These are phyloP conservation scores for Mycetomoellerius zeteki DNA, from an alignment of 1,140 invertebrate species.

Conservation along the genomic window DNA sequence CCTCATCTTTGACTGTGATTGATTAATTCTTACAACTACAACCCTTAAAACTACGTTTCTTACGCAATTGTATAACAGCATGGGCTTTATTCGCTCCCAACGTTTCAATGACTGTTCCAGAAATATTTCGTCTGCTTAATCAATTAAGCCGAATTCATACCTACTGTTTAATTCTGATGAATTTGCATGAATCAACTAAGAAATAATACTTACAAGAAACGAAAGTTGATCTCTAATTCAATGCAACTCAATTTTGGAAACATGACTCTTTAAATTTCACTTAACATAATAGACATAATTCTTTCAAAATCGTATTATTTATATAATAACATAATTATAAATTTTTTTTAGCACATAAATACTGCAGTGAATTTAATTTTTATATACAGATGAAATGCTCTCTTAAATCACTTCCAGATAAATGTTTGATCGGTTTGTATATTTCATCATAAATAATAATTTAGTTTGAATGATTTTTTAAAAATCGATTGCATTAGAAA, in stretches of 20 bases:
- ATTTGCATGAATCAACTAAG: background rate
- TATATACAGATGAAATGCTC: background rate
- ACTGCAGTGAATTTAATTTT: too few species aligned
- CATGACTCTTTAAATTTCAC: background rate
- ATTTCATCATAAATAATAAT: background rate
- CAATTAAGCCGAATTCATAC: conserved; percentile 3
- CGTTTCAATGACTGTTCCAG: conserved; percentile 35
- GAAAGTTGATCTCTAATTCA: background rate
- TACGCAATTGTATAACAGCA: too few species aligned
- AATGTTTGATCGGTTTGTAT: background rate
- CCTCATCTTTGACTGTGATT: too few species aligned
- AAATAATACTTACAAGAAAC: background rate
- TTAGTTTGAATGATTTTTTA: background rate
- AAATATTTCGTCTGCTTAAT: conserved; percentile 24
- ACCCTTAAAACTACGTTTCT: too few species aligned
- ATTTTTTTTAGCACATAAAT: too few species aligned
- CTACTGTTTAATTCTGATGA: background rate
- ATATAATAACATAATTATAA: background rate
- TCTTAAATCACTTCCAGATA: background rate
- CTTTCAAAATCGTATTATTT: background rate
- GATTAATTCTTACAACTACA: too few species aligned
- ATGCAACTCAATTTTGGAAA: background rate
- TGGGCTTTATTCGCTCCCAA: conserved; percentile 6
- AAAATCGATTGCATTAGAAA: background rate
- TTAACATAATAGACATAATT: background rate